These are phyloP conservation scores for Dicentrarchus labrax DNA, from an alignment of 2,113 vertebrate species.

Conservation along the genomic window DNA sequence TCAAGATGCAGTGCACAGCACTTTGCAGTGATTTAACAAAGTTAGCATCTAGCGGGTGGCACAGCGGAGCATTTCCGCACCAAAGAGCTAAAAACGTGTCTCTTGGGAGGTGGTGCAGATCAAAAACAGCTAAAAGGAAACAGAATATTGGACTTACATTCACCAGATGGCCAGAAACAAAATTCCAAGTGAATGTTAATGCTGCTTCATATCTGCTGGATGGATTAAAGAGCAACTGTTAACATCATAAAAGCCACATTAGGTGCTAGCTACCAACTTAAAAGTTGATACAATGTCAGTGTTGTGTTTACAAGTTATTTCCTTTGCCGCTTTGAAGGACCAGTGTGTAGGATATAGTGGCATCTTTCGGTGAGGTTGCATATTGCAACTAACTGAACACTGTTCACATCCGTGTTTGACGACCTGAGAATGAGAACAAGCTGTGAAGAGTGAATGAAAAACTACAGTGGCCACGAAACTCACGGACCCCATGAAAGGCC, in stretches of 20 bases:
- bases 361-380: no score
- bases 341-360: no score
- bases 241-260: neutral
- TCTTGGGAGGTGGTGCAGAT: no score
- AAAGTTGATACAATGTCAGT: neutral
- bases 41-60: neutral
- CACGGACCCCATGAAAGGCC: no score
- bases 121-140: neutral
- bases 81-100: neutral
- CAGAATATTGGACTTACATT: no score
- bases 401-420: no score
- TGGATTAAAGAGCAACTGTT: neutral
- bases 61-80: no score
- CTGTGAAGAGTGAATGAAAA: no score
- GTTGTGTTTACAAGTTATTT: neutral
- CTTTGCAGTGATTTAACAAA: neutral
- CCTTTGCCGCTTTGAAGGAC: neutral
- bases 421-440: no score
- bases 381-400: no score
- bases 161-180: neutral
- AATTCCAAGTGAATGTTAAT: neutral
- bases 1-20: neutral
- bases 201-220: neutral
- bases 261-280: neutral
- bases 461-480: neutral